Base-by-base conservation (phyloP, 2,113 vertebrate species). In the Festucalex cinctus region DNA sequence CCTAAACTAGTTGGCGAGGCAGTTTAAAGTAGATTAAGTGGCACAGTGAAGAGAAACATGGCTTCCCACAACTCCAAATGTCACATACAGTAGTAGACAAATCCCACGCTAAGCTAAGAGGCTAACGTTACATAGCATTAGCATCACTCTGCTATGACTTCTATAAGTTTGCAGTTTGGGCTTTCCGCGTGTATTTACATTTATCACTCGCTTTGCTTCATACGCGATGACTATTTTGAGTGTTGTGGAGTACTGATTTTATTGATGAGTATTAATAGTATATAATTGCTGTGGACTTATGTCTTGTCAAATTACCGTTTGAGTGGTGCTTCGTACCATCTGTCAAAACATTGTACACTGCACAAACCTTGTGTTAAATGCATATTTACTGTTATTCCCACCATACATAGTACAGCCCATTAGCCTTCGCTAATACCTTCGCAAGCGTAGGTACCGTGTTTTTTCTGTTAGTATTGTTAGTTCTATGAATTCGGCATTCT, bases 41-140 rank as follows among this genome's bases (percentile, higher is more conserved):
- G 58, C 51, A n/a, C 49, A 43, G 32, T 43, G 35, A 60, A 60
- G 69, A 43, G 74, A 59, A 78, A 81, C 70, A 80, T 70, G 86
- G 80, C 85, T 75, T 86, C 77, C 71, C 14, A 14, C 75, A 83
- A 70, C 53, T 74, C 49, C 6, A 75, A 77, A 78, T 83, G 84
- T 82, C 70, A 76, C 73, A 44, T 62, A 75, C 16, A 46, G 43
- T 32, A 66, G 76, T 66, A 77, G 64, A 48, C 69, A 74, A 79
- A 83, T 81, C 74, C 70, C 22, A 62, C 54, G 73, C 75, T 82
- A 83, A 80, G 74, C 76, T 79, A 83, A 68, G 37, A 37, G 61
- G 83, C 82, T 83, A 84, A 72, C 58, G 59, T 37, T 20, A 56
- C 51, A 57, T 82, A 80, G 61, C 71, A 20, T 66, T 71, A 73